Evolutionary conservation across 2,797 vertebrate species (phyloP), one percentile per base, ranked within the genome.

Genomic region (Coreius guichenoti): DNA sequence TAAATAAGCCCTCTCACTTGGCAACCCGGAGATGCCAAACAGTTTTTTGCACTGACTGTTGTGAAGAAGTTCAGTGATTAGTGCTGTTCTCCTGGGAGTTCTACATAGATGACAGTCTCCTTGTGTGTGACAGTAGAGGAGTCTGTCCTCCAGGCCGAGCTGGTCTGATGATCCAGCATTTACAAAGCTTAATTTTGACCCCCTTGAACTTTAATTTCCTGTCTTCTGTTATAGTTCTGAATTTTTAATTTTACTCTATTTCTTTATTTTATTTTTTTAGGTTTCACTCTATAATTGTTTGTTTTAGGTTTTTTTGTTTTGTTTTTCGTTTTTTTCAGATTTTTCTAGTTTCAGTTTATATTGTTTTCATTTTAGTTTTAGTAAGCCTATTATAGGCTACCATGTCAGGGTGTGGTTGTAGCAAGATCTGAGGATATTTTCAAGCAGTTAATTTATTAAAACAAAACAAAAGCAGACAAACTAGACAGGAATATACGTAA

Each of bases 21-120:
- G 39, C 74, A 56, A 39, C 19, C 51, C 23, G 7, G 51, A 65
- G 36, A 79, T 79, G 36, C 36, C n/a, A 63, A 65, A 45, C 76
- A 76, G 51, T 79, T 63, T 36, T 79, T 45, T 63, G 76, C 16
- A 79, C 23, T 63, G 23, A 19, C 14, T 61, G 39, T 31, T 19
- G 77, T 78, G 54, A 78, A 39, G 63, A 47, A 29, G 77, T 29
- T 79, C 78, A 80, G 63, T 68, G 78, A 68, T 80, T 51, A 43
- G 17, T 1, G 17, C 43, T 13, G 45, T 68, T 80, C 78, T 80
- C 78, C 43, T 33, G 45, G 29, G 78, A 68, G 43, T 47, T 65
- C n/a, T 26, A 39, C 76, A 61, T 45, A 67, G 77, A 67, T 68
- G 63, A 23, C 61, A 68, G 43, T 21, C 78, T 68, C 78, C 78